Evolutionary conservation across 2,888 invertebrate species (phyloP).

Genomic region (Girardia tigrina): DNA sequence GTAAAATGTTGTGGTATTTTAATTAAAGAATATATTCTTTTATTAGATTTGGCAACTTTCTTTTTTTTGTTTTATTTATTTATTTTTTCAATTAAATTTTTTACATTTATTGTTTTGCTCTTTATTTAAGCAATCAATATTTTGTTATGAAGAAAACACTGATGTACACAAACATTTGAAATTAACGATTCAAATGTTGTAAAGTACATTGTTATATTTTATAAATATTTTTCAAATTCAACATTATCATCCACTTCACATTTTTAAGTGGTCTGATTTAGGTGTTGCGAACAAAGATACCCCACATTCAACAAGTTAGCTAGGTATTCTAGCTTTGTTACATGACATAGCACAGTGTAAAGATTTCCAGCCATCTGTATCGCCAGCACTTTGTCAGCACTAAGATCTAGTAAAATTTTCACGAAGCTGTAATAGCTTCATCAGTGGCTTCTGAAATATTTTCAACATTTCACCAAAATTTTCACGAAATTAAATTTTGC

Average conservation of each 20-base stretch:
- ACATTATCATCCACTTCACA: constrained; percentile 71
- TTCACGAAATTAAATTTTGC: constrained; percentile 35
- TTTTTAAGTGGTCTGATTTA: constrained; percentile 89
- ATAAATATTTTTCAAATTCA: constrained; percentile 17
- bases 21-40: too few species aligned
- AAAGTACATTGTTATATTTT: too few species aligned
- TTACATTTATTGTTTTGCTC: too few species aligned
- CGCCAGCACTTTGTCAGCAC: constrained; percentile 96
- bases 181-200: too few species aligned
- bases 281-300: constrained; percentile 97
- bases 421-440: constrained; percentile 95
- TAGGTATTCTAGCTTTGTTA: constrained; percentile 82
- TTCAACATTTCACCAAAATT: constrained; percentile 63
- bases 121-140: too few species aligned
- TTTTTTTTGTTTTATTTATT: too few species aligned
- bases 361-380: constrained; percentile 96
- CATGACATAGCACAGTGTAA: constrained; percentile 93
- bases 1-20: too few species aligned
- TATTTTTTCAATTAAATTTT: too few species aligned
- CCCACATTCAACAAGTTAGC: constrained; percentile 83
- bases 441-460: constrained; percentile 95
- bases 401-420: constrained; percentile 85
- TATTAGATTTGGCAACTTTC: too few species aligned
- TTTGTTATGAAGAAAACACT: too few species aligned
- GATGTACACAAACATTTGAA: too few species aligned